Conservation (phyloP, 2,113 vertebrate genomes). For the Cinclus cinclus region DNA sequence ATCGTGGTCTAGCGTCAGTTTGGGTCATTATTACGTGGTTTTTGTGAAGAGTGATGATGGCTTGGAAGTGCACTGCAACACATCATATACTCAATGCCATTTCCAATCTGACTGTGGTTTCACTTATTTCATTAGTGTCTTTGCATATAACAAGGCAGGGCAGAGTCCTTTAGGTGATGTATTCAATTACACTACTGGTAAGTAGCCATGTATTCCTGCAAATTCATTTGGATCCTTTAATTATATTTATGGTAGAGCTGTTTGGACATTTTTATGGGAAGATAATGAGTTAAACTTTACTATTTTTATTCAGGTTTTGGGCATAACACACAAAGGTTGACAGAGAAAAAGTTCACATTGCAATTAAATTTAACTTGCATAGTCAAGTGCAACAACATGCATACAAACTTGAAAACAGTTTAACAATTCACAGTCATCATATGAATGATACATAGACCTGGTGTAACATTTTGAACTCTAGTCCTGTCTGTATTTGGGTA, state of each 20-base stretch:
- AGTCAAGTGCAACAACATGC: background rate
- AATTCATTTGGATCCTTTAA: background rate
- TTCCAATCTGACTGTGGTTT: conserved; percentile 87
- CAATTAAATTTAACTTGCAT: background rate
- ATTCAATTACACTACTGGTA: conserved; percentile 89
- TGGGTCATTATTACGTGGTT: conserved; percentile 83
- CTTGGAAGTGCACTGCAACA: conserved; percentile 85
- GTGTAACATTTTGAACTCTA: background rate
- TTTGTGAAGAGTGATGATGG: conserved; percentile 92
- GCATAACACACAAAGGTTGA: background rate
- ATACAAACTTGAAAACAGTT: background rate
- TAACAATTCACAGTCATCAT: background rate
- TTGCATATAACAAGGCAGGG: conserved; percentile 87
- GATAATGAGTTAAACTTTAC: background rate
- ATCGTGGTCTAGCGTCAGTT: conserved; percentile 73
- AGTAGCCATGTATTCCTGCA: background rate
- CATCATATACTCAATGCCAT: conserved; percentile 77
- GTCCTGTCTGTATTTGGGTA: background rate
- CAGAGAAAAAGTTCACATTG: background rate
- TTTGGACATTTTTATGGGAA: background rate
- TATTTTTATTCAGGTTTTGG: background rate
- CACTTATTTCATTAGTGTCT: conserved; percentile 87
- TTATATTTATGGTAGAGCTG: background rate
- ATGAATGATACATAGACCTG: background rate
- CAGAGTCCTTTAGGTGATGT: conserved; percentile 80